Evolutionary conservation across 2,888 invertebrate species (phyloP).

Genomic region (Schrankia costaestrigalis): DNA sequence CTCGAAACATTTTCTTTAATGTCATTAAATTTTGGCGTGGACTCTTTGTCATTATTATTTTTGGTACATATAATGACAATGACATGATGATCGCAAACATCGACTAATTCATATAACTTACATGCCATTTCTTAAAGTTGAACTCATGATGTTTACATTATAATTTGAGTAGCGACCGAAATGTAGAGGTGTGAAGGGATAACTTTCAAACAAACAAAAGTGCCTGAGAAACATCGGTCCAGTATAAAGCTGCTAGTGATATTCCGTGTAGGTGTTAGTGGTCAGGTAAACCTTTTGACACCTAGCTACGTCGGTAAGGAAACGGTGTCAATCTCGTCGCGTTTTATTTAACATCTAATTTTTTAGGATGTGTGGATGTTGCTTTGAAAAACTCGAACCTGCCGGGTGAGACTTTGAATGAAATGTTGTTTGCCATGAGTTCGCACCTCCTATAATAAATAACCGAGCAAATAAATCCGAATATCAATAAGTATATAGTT

Average conservation of each 20-base stretch:
- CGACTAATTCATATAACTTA: conserved; percentile 33
- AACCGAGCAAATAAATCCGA: conserved; percentile 16
- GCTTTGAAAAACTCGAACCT: conserved; percentile 42
- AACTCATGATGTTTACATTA: conserved; percentile 57
- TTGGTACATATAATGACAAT: too few species aligned
- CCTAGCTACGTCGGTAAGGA: conserved; percentile 60
- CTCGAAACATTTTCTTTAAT: conserved; percentile 10
- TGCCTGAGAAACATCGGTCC: conserved; percentile 60
- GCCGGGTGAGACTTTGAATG: conserved; percentile 47
- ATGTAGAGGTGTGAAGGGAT: conserved; percentile 71
- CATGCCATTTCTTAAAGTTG: conserved; percentile 54
- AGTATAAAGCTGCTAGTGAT: conserved; percentile 43
- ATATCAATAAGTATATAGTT: conserved; percentile 19
- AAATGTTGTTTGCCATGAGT: conserved; percentile 34
- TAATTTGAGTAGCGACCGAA: conserved; percentile 67
- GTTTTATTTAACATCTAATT: conserved; percentile 63
- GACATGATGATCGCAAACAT: conserved; percentile 26
- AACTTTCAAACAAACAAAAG: conserved; percentile 72
- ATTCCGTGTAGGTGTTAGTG: conserved; percentile 64
- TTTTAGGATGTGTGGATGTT: conserved; percentile 61
- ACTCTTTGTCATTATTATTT: conserved; percentile 16
- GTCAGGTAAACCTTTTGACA: conserved; percentile 80
- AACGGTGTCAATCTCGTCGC: conserved; percentile 71
- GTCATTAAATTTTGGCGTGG: conserved; percentile 8
- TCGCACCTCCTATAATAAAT: conserved; percentile 19